Evolutionary conservation across 92 coral and sea anemone species (phyloP), one percentile per base, ranked within the genome.

Genomic region (Epizoanthus stellaris): DNA sequence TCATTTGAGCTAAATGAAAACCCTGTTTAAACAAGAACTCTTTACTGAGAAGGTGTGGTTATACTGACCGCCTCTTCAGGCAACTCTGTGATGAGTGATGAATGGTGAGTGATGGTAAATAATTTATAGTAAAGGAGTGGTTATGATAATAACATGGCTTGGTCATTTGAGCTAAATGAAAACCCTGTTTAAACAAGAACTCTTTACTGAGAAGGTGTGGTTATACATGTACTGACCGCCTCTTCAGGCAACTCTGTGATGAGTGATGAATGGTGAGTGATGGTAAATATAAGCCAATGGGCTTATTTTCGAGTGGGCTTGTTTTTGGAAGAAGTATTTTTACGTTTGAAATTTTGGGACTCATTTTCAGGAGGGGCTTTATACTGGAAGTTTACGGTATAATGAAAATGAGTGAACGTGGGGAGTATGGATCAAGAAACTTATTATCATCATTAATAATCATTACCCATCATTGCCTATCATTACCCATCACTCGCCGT

Each of bases 181-280:
- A 65, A 85, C 95, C 11, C 82, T 96, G 61, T 96, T 96, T 67
- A 96, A 96, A 0, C 98, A 96, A 81, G 98, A 96, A 56, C 87
- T 96, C 49, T 96, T 94, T 73, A 98, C 98, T 43, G 98, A 96
- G 63, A 96, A 94, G 96, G 98, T 95, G 63, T 23, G 65, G 56
- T 67, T 15, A 4, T 47, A n/a, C n/a, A n/a, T n/a, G 1, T 45
- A 14, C 3, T 49, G 3, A 39, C 36, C 36, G 2, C 36, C 36
- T 30, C 12, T 65, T 38, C 76, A 43, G 19, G 16, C 19, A 45
- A 5, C 40, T 8, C 76, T 71, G 19, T 25, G 9, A 11, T 25
- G 8, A 15, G 11, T 43, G 19, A 70, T 4, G 7, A 40, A 70
- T 70, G 1, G 25, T 65, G 25, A 70, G 19, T 36, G 36, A 40